phyloP scores from a whole-genome alignment of 2,797 vertebrate species.

The Hyperoplus immaculatus region DNA sequence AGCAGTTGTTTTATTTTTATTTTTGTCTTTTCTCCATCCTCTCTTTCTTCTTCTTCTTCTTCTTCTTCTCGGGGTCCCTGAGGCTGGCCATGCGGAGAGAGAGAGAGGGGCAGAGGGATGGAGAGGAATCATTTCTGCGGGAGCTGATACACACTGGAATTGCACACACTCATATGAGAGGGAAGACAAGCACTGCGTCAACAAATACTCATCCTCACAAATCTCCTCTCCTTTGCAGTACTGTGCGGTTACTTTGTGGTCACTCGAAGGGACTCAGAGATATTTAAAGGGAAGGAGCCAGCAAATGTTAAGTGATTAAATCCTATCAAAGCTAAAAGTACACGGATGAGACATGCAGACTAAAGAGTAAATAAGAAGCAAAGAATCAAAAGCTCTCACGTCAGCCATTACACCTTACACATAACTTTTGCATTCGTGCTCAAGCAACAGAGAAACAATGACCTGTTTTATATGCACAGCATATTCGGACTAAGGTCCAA shows the following conservation, averaged over 20 bases:
- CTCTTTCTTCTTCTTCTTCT: conserved; percentile 31
- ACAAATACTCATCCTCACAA: conserved; percentile 8
- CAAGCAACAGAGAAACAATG: conserved; percentile 46
- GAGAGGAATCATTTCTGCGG: conserved; percentile 51
- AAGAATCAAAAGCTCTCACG: conserved; percentile 29
- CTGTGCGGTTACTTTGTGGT: conserved; percentile 22
- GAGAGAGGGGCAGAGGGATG: conserved; percentile 51
- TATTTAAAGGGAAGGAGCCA: conserved; percentile 27
- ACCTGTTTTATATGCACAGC: conserved; percentile 3
- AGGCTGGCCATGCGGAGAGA: conserved; percentile 43
- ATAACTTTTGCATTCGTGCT: conserved; percentile 57
- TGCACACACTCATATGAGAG: conserved; percentile 19
- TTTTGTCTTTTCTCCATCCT: conserved; percentile 25
- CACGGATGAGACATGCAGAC: conserved; percentile 33
- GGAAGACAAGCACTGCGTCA: conserved; percentile 4
- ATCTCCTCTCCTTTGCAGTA: neutral
- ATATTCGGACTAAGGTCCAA: too few species aligned
- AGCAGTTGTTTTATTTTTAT: conserved; percentile 2
- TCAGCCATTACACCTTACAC: conserved; percentile 26
- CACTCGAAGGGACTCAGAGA: conserved; percentile 14
- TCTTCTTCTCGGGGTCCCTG: conserved; percentile 41
- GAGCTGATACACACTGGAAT: conserved; percentile 33
- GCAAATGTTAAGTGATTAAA: conserved; percentile 16
- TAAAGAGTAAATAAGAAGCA: conserved; percentile 33
- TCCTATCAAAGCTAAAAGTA: neutral